Conservation (phyloP, 2,797 vertebrate genomes). For the Alfaro cultratus region DNA sequence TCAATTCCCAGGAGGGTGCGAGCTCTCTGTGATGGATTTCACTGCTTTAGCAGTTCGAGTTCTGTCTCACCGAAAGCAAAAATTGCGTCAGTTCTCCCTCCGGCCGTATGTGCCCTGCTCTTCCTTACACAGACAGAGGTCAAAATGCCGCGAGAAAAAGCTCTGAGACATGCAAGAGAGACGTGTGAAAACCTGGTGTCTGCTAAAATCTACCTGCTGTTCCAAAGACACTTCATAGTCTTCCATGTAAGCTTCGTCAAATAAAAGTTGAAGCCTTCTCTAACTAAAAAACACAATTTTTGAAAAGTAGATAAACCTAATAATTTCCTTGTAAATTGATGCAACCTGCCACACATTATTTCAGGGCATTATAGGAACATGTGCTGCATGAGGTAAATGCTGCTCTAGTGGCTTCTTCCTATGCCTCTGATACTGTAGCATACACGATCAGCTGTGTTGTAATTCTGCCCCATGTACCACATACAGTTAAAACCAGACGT, state of each 20-base stretch:
- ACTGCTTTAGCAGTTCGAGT: constrained; percentile 21
- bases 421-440: not conserved
- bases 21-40: constrained; percentile 54
- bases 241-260: not conserved
- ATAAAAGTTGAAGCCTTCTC: not conserved
- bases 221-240: constrained; percentile 16
- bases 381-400: not conserved
- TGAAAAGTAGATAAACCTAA: not conserved
- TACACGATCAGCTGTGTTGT: not conserved
- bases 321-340: not conserved
- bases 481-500: not conserved
- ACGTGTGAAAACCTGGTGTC: not conserved
- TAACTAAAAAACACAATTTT: not conserved
- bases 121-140: constrained; percentile 25
- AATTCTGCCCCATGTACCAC: not conserved
- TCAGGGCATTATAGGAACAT: not conserved
- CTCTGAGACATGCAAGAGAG: not conserved
- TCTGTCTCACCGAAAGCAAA: constrained; percentile 50
- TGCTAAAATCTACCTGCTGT: not conserved
- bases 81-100: constrained; percentile 59
- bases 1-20: constrained; percentile 61
- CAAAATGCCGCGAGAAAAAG: not conserved
- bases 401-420: not conserved
- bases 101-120: constrained; percentile 45
- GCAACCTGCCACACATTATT: not conserved